A percentile compares a stretch with the other conserved stretches of the same genome.
These are phyloP conservation scores for Ligdia adustata DNA, from an alignment of 2,888 invertebrate genomes.

Conservation along the genomic window DNA sequence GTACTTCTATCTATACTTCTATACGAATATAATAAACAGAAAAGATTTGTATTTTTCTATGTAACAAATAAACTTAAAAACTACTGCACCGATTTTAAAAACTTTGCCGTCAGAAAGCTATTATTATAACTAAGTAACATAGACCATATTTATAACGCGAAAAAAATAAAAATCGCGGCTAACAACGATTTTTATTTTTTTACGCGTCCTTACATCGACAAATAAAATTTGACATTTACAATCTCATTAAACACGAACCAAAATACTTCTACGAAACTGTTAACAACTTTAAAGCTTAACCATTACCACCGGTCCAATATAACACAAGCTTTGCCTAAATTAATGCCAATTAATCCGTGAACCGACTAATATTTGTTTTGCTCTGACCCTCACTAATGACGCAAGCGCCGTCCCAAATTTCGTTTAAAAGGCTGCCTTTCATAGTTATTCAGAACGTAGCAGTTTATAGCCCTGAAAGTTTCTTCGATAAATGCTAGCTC, in stretches of 20 bases:
- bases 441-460: conserved; percentile 37
- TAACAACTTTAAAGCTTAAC: conserved; percentile 20
- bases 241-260: conserved; percentile 2
- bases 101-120: too few species aligned
- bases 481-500: conserved; percentile 54
- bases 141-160: too few species aligned
- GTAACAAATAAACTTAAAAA: too few species aligned
- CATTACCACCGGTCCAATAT: conserved; percentile 17
- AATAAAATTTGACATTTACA: too few species aligned
- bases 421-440: conserved; percentile 30
- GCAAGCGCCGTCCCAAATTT: conserved; percentile 25
- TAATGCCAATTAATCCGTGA: conserved; percentile 25
- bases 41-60: too few species aligned
- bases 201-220: too few species aligned
- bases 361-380: conserved; percentile 23
- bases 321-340: conserved; percentile 15
- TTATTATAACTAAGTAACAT: too few species aligned
- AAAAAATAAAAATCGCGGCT: too few species aligned
- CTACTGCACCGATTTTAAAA: too few species aligned
- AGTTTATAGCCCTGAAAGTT: conserved; percentile 53
- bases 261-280: conserved; percentile 4
- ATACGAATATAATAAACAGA: too few species aligned
- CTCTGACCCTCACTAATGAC: conserved; percentile 28
- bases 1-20: too few species aligned
- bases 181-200: too few species aligned